phyloP scores from a whole-genome alignment of 2,797 vertebrate species.

The Brachyalestes nurse region DNA sequence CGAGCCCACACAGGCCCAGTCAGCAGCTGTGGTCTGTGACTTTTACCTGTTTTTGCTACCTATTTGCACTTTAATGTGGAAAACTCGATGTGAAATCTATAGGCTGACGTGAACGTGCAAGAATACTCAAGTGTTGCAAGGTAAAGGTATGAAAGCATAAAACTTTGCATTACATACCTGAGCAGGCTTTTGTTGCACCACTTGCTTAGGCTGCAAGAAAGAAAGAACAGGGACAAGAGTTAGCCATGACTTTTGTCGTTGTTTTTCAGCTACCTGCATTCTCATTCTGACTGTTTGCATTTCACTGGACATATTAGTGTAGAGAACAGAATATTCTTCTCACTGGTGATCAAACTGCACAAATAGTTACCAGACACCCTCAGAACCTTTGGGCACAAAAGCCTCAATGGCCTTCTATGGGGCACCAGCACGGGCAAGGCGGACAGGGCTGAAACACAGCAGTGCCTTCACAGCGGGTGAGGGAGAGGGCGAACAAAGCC shows the following conservation, averaged over 20 bases:
- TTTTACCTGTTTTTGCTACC: not conserved
- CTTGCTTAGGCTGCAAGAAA: constrained; percentile 89
- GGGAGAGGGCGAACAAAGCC: constrained; percentile 52
- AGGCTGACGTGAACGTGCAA: too few relatives aligned
- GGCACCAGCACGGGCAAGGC: constrained; percentile 7
- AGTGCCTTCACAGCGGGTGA: constrained; percentile 38
- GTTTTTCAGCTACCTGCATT: not conserved
- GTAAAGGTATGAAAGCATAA: not conserved
- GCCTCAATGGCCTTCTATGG: constrained; percentile 6
- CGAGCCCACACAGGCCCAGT: constrained; percentile 1
- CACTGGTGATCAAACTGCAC: not conserved
- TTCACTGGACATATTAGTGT: not conserved
- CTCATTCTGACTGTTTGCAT: not conserved
- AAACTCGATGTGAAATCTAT: constrained; percentile 1
- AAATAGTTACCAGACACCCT: not conserved
- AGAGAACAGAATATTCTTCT: not conserved
- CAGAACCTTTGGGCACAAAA: not conserved
- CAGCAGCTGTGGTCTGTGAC: not conserved
- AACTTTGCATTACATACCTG: constrained; percentile 80
- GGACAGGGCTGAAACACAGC: constrained; percentile 33
- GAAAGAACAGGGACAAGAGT: constrained; percentile 43
- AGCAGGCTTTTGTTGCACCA: constrained; percentile 92
- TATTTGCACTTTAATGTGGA: not conserved
- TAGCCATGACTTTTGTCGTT: not conserved
- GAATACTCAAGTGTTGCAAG: not conserved